Evolutionary conservation across 2,888 invertebrate genomes (phyloP).

Genomic region (Troglohyphantes excavatus): DNA sequence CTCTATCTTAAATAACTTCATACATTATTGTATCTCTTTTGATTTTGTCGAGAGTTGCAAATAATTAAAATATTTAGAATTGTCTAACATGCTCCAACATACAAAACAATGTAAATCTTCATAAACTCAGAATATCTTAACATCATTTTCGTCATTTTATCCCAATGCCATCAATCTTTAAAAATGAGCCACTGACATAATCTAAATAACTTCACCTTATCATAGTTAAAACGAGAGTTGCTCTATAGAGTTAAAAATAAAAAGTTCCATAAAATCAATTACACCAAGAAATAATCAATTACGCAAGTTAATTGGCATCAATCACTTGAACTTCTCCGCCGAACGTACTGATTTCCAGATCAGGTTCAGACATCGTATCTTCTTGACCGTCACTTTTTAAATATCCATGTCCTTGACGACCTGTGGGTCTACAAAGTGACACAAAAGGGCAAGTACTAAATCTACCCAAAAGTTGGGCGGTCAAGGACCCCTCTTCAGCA

Average conservation of each 20-base stretch:
- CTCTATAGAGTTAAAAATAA: neutral
- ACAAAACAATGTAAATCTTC: no score
- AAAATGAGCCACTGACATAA: no score
- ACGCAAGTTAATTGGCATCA: neutral
- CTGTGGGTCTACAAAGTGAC: slow-evolving; percentile 10
- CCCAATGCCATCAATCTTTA: no score
- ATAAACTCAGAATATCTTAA: no score
- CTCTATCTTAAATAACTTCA: no score
- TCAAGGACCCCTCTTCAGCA: slow-evolving; percentile 55
- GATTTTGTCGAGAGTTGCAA: no score
- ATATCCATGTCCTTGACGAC: neutral
- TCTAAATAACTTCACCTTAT: no score
- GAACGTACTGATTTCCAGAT: neutral
- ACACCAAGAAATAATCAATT: neutral
- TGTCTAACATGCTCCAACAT: no score
- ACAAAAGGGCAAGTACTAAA: slow-evolving; percentile 32
- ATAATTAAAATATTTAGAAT: no score
- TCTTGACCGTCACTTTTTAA: slow-evolving; percentile 12
- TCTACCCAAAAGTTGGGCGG: slow-evolving; percentile 44
- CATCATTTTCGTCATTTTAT: no score
- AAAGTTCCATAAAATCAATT: neutral
- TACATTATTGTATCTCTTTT: no score
- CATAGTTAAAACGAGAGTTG: neutral
- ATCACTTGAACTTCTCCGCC: neutral
- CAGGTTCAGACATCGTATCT: neutral